These are phyloP conservation scores for Dromas ardeola DNA, from an alignment of 2,113 vertebrate species.

Conservation along the genomic window DNA sequence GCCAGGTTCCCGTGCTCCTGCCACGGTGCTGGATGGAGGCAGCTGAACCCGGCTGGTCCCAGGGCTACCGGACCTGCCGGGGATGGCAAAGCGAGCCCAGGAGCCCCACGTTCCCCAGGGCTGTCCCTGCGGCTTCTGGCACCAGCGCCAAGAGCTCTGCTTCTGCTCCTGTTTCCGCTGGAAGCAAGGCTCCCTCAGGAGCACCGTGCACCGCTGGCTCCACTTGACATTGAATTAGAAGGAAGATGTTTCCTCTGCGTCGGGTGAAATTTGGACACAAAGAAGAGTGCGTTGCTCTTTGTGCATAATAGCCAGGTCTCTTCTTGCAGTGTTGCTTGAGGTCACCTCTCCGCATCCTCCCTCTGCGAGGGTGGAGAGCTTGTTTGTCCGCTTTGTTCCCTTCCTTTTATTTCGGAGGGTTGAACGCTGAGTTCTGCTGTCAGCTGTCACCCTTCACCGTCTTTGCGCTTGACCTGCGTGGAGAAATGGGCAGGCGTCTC, in stretches of 20 bases:
- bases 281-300: fast-evolving
- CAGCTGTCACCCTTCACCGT: not conserved
- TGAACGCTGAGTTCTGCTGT: not conserved
- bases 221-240: not conserved
- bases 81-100: not conserved
- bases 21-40: too few relatives aligned
- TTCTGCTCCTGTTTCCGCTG: not conserved
- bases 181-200: not conserved
- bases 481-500: not conserved
- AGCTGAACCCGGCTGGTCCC: not conserved
- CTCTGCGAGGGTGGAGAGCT: not conserved
- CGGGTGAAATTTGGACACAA: not conserved
- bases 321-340: not conserved
- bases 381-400: not conserved
- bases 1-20: too few relatives aligned
- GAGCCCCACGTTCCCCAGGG: not conserved
- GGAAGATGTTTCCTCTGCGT: not conserved
- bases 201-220: fast-evolving
- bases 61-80: not conserved
- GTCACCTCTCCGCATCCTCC: not conserved
- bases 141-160: not conserved
- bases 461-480: not conserved
- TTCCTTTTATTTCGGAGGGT: not conserved
- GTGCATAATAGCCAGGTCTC: fast-evolving
- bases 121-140: not conserved